Evolutionary conservation across 2,797 vertebrate genomes (phyloP), one percentile per base, ranked within the genome.

Genomic region (Sebastes cheni): DNA sequence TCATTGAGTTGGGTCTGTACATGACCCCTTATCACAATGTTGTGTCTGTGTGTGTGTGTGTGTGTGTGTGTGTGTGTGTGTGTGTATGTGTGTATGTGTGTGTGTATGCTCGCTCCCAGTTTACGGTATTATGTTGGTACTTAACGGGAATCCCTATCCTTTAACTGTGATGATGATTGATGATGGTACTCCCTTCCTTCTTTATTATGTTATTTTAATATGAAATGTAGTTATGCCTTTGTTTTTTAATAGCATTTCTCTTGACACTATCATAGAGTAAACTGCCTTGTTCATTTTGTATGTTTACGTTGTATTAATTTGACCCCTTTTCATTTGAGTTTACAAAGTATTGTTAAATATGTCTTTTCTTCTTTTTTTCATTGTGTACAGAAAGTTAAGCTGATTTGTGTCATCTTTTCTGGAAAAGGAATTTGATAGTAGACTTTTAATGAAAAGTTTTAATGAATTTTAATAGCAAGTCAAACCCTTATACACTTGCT

Each of bases 361-460:
- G 22, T 42, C 13, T 42, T 42, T 42, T 42, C 39, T 10, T 65
- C 73, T 89, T 61, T 60, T 80, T 46, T 77, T 54, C 29, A 71
- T 80, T 84, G 66, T 93, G 84, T 93, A 88, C 91, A 93, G 86
- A 86, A 4, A 56, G 61, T 86, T 77, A 80, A 87, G 77, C 77
- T 92, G 89, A 87, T 91, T 88, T 85, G 64, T 54, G 64, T 88
- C 46, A 25, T 93, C 82, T 93, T 94, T 93, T 94, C 90, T 93
- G 87, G 90, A 93, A 93, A 92, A 93, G 88, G 88, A 89, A 72
- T 88, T 84, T 80, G 79, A 92, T 78, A 56, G 83, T 92, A 93
- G 87, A 91, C 80, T 93, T 93, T 79, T 89, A 80, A 80, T 84
- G 74, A 42, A 42, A 87, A 76, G 72, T 81, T 42, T 64, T 86